These are phyloP conservation scores for Sebastes variabilis DNA, from an alignment of 2,797 vertebrate genomes.

Conservation along the genomic window DNA sequence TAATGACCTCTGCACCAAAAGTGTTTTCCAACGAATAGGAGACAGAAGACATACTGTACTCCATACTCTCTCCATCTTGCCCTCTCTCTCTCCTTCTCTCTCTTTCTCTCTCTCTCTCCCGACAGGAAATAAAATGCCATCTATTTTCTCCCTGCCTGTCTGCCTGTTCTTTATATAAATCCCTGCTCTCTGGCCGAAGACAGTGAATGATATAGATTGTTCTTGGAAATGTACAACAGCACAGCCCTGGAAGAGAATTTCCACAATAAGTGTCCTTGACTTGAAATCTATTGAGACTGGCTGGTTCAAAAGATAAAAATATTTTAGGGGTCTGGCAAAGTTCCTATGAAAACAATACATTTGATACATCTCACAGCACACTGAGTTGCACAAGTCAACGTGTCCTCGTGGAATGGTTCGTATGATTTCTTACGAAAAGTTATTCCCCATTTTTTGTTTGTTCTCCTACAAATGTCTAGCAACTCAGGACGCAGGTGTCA, in stretches of 20 bases:
- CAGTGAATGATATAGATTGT: conserved; percentile 78
- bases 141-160: conserved; percentile 68
- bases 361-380: conserved; percentile 15
- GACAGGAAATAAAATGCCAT: conserved; percentile 75
- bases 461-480: no score
- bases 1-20: conserved; percentile 77
- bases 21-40: conserved; percentile 60
- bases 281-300: conserved; percentile 57
- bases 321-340: conserved; percentile 48
- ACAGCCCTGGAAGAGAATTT: conserved; percentile 54
- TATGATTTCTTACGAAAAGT: not conserved
- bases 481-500: not conserved
- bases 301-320: conserved; percentile 39
- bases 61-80: conserved; percentile 48
- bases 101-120: conserved; percentile 40
- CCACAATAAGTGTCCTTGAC: conserved; percentile 65
- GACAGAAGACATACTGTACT: conserved; percentile 67
- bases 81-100: not conserved
- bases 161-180: conserved; percentile 74
- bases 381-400: not conserved
- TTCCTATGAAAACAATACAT: conserved; percentile 18
- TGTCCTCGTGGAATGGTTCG: not conserved
- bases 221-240: conserved; percentile 69
- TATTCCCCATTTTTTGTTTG: not conserved
- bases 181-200: conserved; percentile 66